Percentiles rank a stretch among this genome's conserved stretches.
phyloP scores from a whole-genome alignment of 2,113 vertebrate genomes.

The Coptodon rendalli region DNA sequence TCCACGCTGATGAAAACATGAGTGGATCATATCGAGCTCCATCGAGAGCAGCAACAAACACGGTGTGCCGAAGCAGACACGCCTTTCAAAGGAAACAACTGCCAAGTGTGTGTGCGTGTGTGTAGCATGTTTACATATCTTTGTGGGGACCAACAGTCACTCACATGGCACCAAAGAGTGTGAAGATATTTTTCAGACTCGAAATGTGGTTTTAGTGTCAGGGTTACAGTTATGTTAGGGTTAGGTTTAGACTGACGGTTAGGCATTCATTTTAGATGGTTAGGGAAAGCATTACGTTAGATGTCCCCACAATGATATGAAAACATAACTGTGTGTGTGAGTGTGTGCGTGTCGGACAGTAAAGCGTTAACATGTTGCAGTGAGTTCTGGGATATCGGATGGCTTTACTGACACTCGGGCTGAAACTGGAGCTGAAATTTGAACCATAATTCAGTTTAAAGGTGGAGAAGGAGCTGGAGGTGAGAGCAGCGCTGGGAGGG shows the following conservation, averaged over 20 bases:
- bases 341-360: not conserved
- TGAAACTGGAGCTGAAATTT: not conserved
- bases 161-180: not conserved
- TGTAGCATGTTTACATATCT: not conserved
- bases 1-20: not conserved
- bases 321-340: not conserved
- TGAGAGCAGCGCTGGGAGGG: not conserved
- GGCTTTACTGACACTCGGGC: slow-evolving; percentile 15
- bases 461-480: not conserved
- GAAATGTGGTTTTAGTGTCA: not conserved
- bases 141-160: not conserved
- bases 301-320: not conserved
- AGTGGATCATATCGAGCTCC: not conserved
- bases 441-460: not conserved
- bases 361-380: not conserved
- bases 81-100: not conserved
- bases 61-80: not conserved
- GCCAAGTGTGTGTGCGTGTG: not conserved
- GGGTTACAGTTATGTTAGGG: not conserved
- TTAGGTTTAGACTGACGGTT: not conserved
- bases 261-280: not conserved
- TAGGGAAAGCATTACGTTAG: not conserved
- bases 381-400: not conserved
- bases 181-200: not conserved
- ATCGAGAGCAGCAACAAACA: not conserved